Conservation (phyloP, 2,797 vertebrate genomes). For the Megalops cyprinoides region DNA sequence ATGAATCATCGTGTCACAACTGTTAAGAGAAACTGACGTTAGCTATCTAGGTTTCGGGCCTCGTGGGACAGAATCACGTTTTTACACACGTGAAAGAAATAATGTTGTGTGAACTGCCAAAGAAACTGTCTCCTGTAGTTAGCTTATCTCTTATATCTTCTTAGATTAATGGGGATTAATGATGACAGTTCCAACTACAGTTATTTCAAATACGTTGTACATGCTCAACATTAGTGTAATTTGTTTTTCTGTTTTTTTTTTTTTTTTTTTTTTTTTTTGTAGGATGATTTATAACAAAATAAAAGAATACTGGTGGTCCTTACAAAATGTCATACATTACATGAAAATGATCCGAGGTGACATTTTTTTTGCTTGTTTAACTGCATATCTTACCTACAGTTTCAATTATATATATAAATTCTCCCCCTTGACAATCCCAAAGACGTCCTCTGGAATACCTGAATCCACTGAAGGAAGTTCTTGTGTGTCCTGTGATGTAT, state of each 20-base stretch:
- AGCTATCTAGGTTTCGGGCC: too few relatives aligned
- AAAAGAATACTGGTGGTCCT: background rate
- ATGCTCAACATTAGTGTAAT: background rate
- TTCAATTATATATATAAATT: slow-evolving; percentile 41
- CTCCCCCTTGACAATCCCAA: slow-evolving; percentile 54
- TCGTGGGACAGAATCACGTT: background rate
- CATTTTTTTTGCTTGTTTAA: slow-evolving; percentile 20
- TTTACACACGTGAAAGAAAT: slow-evolving; percentile 18
- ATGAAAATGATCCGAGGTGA: slow-evolving; percentile 10
- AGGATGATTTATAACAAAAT: background rate
- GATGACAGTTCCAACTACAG: slow-evolving; percentile 17
- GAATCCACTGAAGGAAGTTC: slow-evolving; percentile 65
- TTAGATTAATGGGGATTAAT: background rate
- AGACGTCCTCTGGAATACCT: slow-evolving; percentile 57
- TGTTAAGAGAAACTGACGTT: too few relatives aligned
- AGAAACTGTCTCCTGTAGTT: slow-evolving; percentile 7
- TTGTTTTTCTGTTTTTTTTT: background rate
- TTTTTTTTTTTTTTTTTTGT: background rate
- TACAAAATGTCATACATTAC: slow-evolving; percentile 2
- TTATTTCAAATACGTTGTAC: slow-evolving; percentile 13
- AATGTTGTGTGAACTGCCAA: slow-evolving; percentile 17
- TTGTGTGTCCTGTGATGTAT: slow-evolving; percentile 53
- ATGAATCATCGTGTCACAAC: too few relatives aligned
- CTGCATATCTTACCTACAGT: slow-evolving; percentile 24
- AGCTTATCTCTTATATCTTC: background rate